phyloP scores from a whole-genome alignment of 2,888 invertebrate genomes.

The Gymnosoma rotundatum region DNA sequence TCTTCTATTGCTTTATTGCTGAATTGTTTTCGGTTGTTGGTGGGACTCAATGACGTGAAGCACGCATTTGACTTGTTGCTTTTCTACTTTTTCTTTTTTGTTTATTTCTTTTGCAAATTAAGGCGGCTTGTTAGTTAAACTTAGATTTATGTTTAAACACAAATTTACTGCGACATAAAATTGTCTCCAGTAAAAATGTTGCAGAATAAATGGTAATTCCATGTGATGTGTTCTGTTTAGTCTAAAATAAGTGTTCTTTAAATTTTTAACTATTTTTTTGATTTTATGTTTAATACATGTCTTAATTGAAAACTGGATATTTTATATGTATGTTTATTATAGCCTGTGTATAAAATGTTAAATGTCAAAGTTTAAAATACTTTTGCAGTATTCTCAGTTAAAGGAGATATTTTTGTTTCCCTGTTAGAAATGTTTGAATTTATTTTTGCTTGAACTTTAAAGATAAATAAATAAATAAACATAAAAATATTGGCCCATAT shows the following conservation, averaged over 20 bases:
- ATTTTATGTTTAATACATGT: constrained; percentile 21
- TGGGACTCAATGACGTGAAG: constrained; percentile 32
- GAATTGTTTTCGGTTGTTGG: constrained; percentile 37
- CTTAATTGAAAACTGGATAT: constrained; percentile 33
- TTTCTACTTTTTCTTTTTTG: not conserved
- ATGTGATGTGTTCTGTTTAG: constrained; percentile 6
- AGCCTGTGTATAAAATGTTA: too few relatives aligned
- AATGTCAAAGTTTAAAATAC: too few relatives aligned
- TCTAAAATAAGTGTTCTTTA: constrained; percentile 1
- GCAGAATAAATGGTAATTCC: constrained; percentile 37
- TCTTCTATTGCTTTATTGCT: constrained; percentile 66
- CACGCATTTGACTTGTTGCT: constrained; percentile 39
- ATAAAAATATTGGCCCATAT: too few relatives aligned
- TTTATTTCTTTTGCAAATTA: constrained; percentile 48
- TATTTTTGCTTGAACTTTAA: too few relatives aligned
- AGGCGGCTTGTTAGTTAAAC: constrained; percentile 64
- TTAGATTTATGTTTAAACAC: constrained; percentile 59
- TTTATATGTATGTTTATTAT: not conserved
- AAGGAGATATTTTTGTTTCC: too few relatives aligned
- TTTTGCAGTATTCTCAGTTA: too few relatives aligned
- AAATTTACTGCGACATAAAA: constrained; percentile 63
- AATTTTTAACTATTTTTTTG: constrained; percentile 34
- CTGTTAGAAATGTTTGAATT: too few relatives aligned
- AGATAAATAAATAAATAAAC: too few relatives aligned
- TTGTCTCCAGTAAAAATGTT: constrained; percentile 53